These are phyloP conservation scores for Gobio occitaniae DNA, from an alignment of 2,797 vertebrate species.

Conservation along the genomic window DNA sequence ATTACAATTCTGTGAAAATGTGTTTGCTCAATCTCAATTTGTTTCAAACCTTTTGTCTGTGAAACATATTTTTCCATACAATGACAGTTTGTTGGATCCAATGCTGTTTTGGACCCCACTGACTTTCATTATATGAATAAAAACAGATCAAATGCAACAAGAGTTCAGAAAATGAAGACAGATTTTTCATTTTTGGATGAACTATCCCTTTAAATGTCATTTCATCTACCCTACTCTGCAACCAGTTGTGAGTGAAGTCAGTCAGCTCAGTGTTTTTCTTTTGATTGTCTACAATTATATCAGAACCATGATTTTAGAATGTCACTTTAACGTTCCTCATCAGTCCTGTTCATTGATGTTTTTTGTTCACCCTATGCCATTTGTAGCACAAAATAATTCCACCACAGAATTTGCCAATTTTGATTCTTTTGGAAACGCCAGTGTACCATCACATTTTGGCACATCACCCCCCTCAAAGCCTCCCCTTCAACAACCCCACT, in stretches of 20 bases:
- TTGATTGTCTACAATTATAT: background rate
- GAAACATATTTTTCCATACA: background rate
- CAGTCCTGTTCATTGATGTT: slow-evolving; percentile 66
- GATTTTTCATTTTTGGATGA: background rate
- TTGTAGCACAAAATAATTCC: slow-evolving; percentile 93
- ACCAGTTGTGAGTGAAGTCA: background rate
- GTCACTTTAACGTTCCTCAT: background rate
- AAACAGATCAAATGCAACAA: background rate
- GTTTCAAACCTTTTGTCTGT: too few species aligned
- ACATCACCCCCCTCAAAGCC: slow-evolving; percentile 88
- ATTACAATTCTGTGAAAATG: background rate
- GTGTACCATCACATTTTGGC: slow-evolving; percentile 93
- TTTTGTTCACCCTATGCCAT: slow-evolving; percentile 66
- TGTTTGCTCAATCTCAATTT: background rate
- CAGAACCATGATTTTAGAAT: slow-evolving; percentile 6
- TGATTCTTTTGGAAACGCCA: slow-evolving; percentile 97
- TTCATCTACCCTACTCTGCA: background rate
- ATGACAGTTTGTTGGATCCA: background rate
- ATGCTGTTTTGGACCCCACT: background rate
- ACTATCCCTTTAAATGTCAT: background rate
- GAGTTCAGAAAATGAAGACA: background rate
- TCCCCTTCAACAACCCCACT: slow-evolving; percentile 84
- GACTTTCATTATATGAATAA: background rate
- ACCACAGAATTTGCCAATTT: slow-evolving; percentile 99
- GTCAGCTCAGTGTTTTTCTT: background rate